Conservation (phyloP, 2,797 vertebrate genomes). For the Sardinella longiceps region DNA sequence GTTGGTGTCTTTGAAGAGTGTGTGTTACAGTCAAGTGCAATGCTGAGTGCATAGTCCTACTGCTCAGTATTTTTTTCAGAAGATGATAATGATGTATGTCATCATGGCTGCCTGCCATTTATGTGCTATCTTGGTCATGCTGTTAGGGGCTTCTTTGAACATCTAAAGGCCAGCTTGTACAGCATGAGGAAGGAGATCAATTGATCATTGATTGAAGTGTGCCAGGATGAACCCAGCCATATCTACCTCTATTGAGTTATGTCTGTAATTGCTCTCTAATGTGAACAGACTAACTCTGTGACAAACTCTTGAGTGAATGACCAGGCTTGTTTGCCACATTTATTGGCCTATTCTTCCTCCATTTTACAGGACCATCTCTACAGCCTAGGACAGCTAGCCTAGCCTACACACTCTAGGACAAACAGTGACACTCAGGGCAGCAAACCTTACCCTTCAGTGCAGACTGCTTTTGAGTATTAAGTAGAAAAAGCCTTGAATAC, state of each 20-base stretch:
- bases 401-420: too few species aligned
- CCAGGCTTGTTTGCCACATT: background rate
- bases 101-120: background rate
- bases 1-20: too few species aligned
- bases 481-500: too few species aligned
- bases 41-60: too few species aligned
- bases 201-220: conserved; percentile 35
- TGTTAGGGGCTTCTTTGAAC: conserved; percentile 17
- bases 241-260: conserved; percentile 34
- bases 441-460: too few species aligned
- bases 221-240: conserved; percentile 29
- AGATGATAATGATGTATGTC: background rate
- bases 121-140: background rate
- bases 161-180: conserved; percentile 34
- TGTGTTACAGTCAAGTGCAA: too few species aligned
- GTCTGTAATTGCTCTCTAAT: background rate
- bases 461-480: too few species aligned
- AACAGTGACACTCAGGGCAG: too few species aligned
- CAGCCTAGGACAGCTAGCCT: too few species aligned
- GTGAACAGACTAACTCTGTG: background rate
- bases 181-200: conserved; percentile 31
- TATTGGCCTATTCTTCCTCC: background rate
- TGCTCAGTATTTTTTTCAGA: background rate
- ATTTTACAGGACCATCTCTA: too few species aligned
- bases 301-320: background rate